Conservation (phyloP, 1,140 invertebrate genomes). For the Zaprionus ghesquierei region DNA sequence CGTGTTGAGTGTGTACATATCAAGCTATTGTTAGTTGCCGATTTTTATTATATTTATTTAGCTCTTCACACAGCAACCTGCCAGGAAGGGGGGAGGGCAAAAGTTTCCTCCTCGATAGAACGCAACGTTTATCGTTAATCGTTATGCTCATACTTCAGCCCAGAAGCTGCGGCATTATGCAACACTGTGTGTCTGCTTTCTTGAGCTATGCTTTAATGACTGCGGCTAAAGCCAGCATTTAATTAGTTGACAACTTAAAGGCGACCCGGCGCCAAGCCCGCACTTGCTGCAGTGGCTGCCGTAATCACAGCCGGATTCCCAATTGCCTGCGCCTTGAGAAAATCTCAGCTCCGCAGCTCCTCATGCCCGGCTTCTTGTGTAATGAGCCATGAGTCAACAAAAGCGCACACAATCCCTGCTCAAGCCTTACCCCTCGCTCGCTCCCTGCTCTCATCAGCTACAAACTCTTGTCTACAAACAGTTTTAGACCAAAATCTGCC, state of each 20-base stretch:
- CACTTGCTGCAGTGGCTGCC: background rate
- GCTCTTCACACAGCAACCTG: constrained; percentile 44
- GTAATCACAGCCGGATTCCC: background rate
- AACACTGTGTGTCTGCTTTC: background rate
- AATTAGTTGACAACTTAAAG: background rate
- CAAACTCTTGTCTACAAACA: background rate
- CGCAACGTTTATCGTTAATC: background rate
- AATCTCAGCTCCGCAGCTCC: background rate
- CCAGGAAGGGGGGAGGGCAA: too few relatives aligned
- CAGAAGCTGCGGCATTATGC: background rate
- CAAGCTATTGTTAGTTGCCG: constrained; percentile 14
- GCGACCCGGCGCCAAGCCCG: background rate
- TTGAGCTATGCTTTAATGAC: too few relatives aligned
- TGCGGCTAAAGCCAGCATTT: background rate
- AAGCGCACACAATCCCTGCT: constrained; percentile 14
- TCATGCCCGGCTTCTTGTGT: constrained; percentile 22
- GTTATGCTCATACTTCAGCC: background rate
- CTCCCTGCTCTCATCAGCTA: background rate
- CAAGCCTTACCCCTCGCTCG: background rate
- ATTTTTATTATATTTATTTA: constrained; percentile 68
- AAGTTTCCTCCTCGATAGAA: too few relatives aligned
- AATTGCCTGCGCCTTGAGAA: background rate
- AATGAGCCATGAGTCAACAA: constrained; percentile 60
- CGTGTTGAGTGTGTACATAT: background rate
- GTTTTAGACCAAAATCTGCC: constrained; percentile 26